Percentiles rank a stretch among this genome's conserved stretches.
Conservation (phyloP, 2,113 vertebrate species). For the Poeciliopsis retropinna region DNA sequence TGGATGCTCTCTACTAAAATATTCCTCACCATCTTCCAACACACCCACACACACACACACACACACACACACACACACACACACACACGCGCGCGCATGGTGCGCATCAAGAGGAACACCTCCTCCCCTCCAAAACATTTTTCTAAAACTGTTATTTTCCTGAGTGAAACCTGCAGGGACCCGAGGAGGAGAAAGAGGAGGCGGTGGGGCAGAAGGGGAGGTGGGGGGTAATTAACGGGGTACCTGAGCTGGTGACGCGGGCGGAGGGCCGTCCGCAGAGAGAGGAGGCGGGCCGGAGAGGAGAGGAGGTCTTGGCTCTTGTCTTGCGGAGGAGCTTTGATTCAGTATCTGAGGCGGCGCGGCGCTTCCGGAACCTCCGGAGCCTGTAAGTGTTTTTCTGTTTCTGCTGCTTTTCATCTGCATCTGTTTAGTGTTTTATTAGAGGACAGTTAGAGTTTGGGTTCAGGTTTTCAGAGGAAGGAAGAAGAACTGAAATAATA, state of each 20-base stretch:
- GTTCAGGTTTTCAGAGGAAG: background rate
- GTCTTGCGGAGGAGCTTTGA: conserved; percentile 63
- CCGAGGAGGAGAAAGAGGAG: background rate
- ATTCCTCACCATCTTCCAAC: too few species aligned
- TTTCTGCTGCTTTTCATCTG: background rate
- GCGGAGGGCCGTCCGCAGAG: conserved; percentile 12
- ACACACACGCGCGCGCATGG: too few species aligned
- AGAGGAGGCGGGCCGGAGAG: conserved; percentile 60
- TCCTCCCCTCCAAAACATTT: conserved; percentile 32
- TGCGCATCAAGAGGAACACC: too few species aligned
- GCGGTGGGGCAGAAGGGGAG: background rate
- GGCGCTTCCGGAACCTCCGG: conserved; percentile 52
- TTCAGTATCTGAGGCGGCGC: conserved; percentile 70
- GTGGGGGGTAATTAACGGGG: conserved; percentile 62
- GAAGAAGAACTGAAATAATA: background rate
- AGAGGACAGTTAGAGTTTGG: background rate
- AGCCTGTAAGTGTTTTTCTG: conserved; percentile 60
- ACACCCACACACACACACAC: background rate
- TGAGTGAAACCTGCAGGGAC: conserved; percentile 47
- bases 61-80: background rate
- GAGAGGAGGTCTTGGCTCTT: conserved; percentile 60
- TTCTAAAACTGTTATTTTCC: conserved; percentile 37
- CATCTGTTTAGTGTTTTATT: background rate
- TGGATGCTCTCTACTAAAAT: too few species aligned
- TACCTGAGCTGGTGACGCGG: conserved; percentile 72